Conservation (phyloP, 2,797 vertebrate species). For the Phataginus tricuspis region DNA sequence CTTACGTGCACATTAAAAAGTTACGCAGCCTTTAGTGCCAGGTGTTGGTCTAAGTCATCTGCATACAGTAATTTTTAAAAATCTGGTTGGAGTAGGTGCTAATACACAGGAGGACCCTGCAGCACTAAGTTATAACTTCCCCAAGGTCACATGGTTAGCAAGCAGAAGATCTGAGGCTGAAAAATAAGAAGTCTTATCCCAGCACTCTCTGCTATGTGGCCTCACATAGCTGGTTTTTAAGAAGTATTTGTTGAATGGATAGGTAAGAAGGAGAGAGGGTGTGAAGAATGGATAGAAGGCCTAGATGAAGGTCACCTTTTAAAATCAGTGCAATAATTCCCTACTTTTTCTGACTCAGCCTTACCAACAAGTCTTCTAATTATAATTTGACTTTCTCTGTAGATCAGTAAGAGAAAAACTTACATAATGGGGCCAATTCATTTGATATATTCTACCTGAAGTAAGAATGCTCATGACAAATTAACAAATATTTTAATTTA, state of each 20-base stretch:
- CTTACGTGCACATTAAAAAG: background rate
- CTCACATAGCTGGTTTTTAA: background rate
- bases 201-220: background rate
- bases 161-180: background rate
- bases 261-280: background rate
- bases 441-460: background rate
- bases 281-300: background rate
- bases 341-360: background rate
- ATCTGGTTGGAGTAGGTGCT: background rate
- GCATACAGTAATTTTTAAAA: background rate
- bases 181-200: background rate
- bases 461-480: background rate
- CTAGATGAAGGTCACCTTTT: background rate
- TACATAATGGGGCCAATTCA: background rate
- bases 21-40: background rate
- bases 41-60: background rate
- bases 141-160: background rate
- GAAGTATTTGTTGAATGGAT: background rate
- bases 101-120: too few relatives aligned
- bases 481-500: background rate
- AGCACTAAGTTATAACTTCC: background rate
- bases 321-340: background rate
- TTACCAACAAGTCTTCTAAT: background rate
- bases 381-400: background rate
- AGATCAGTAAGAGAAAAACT: background rate